A percentile compares a stretch with the other conserved stretches of the same genome.
phyloP scores from a whole-genome alignment of 1,140 invertebrate species.

The Lepidotrigona ventralis region DNA sequence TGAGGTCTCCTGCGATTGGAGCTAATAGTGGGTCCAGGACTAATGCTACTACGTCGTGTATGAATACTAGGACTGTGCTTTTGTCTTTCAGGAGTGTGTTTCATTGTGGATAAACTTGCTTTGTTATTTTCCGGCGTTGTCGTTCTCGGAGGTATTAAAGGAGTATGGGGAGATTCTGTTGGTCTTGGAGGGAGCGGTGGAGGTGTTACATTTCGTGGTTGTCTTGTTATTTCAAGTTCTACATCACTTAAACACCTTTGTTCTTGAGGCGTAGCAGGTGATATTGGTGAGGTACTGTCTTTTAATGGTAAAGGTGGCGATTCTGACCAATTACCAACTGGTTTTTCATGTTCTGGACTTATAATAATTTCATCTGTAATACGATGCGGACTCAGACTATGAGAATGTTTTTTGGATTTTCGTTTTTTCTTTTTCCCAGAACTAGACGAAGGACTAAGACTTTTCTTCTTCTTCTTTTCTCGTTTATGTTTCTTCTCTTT shows the following conservation, averaged over 20 bases:
- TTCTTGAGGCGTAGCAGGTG: constrained; percentile 81
- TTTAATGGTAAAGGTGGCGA: constrained; percentile 75
- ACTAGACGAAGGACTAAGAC: constrained; percentile 72
- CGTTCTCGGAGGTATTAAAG: constrained; percentile 80
- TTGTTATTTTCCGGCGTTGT: constrained; percentile 73
- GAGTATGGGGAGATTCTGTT: constrained; percentile 81
- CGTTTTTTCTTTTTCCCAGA: constrained; percentile 85
- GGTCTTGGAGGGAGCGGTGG: constrained; percentile 71
- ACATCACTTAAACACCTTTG: constrained; percentile 73
- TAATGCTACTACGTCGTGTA: constrained; percentile 54
- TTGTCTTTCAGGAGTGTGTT: constrained; percentile 67
- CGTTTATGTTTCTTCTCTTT: constrained; percentile 84
- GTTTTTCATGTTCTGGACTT: constrained; percentile 64
- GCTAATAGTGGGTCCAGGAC: constrained; percentile 60
- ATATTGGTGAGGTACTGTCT: constrained; percentile 81
- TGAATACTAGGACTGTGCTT: constrained; percentile 72
- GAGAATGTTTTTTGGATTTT: constrained; percentile 83
- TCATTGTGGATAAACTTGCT: constrained; percentile 42
- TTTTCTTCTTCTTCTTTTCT: constrained; percentile 86
- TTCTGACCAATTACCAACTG: constrained; percentile 66
- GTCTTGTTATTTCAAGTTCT: constrained; percentile 71
- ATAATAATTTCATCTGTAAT: constrained; percentile 56
- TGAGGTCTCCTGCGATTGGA: constrained; percentile 69
- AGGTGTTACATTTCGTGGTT: constrained; percentile 72
- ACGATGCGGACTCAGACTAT: constrained; percentile 82